Evolutionary conservation across 2,888 invertebrate species (phyloP).

Genomic region (Brachyptera putata): DNA sequence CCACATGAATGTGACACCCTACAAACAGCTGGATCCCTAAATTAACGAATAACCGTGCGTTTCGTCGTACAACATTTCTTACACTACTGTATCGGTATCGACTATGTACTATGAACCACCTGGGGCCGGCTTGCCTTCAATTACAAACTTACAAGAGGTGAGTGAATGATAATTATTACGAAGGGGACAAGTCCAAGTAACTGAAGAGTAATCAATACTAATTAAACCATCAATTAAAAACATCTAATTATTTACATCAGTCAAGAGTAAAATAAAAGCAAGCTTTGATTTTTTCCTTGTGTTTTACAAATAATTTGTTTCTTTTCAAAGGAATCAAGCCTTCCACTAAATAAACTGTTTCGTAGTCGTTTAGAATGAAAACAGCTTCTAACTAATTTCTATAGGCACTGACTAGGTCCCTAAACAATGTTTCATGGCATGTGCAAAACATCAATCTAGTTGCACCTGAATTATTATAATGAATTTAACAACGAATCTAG

Average conservation of each 20-base stretch:
- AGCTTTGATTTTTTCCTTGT: slow-evolving; percentile 28
- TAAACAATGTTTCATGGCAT: slow-evolving; percentile 21
- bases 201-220: slow-evolving; percentile 36
- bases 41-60: slow-evolving; percentile 6
- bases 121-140: slow-evolving; percentile 10
- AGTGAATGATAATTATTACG: slow-evolving; percentile 23
- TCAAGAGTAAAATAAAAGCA: slow-evolving; percentile 32
- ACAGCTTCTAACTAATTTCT: slow-evolving; percentile 18
- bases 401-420: slow-evolving; percentile 23
- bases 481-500: slow-evolving; percentile 14
- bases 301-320: slow-evolving; percentile 18
- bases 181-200: slow-evolving; percentile 37
- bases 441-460: slow-evolving; percentile 19
- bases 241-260: slow-evolving; percentile 36
- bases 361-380: slow-evolving; percentile 3
- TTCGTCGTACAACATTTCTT: slow-evolving; percentile 1
- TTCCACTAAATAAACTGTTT: slow-evolving; percentile 2
- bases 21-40: slow-evolving; percentile 39
- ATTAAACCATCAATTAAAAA: slow-evolving; percentile 32
- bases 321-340: slow-evolving; percentile 23
- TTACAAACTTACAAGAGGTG: too few relatives aligned
- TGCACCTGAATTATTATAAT: slow-evolving; percentile 18
- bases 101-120: too few relatives aligned
- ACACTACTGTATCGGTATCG: neutral
- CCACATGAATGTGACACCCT: slow-evolving; percentile 37